Base-by-base conservation (phyloP, 2,113 vertebrate species). In the Eupsittula cactorum region DNA sequence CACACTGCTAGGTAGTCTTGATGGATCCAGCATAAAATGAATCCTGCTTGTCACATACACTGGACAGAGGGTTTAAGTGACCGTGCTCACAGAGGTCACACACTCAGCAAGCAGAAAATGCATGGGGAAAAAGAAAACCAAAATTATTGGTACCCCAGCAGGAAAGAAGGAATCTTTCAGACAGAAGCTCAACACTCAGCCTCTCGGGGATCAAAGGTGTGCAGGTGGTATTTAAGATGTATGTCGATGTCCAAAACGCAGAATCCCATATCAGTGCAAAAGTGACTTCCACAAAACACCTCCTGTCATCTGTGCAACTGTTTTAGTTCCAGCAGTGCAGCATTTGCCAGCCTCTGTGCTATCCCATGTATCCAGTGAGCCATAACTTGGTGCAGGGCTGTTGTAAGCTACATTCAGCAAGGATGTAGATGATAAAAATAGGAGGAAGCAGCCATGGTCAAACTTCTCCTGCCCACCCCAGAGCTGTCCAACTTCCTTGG, bases 41-140 rank as follows among this genome's bases (percentile, higher is more conserved):
- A 59, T 63, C 60, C 67, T 71, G 53, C 52, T 1, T 4, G n/a
- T 67, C 76, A 86, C 60, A 39, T 73, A 60, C 65, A 14, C 70
- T 39, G 24, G 10, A 39, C 73, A 88, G 60, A 47, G 0, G 6
- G 59, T 33, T 68, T 57, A 33, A 75, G 21, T 47, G 73, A 25
- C 46, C 0, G 0, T 53, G 44, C 67, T 88, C 76, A 63, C 3
- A 5, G 74, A 82, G 79, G 63, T 67, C 79, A 91, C 41, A 6
- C 4, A 15, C 19, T 86, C 28, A 74, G 27, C 31, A 77, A 63
- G 46, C 21, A 91, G 50, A 37, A 81, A 63, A 63, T 53, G 16
- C 31, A 25, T 0, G 19, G n/a, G 44, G 29, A 0, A 1, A 31
- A 73, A 63, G 13, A n/a, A 60, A 44, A 33, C 70, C 41, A 2